These are phyloP conservation scores for Pogoniulus pusillus DNA, from an alignment of 2,797 vertebrate genomes.

Conservation along the genomic window DNA sequence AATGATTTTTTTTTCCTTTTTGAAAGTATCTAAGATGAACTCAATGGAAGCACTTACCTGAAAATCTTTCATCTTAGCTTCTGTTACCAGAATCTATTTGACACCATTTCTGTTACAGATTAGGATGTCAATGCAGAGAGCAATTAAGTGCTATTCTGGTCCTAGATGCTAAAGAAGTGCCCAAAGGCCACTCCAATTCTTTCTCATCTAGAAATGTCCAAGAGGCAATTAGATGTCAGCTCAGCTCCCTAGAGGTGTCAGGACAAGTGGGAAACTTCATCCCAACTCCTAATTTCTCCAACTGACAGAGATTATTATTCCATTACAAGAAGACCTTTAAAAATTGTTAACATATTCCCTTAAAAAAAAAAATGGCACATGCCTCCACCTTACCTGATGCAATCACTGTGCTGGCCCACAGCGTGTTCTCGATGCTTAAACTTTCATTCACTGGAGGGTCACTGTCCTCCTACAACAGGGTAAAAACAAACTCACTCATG, in stretches of 20 bases:
- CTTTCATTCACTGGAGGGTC: conserved; percentile 96
- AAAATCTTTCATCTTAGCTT: conserved; percentile 62
- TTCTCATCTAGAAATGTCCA: conserved; percentile 52
- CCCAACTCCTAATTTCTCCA: conserved; percentile 68
- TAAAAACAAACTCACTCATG: not conserved
- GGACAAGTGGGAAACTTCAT: conserved; percentile 62
- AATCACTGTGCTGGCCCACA: conserved; percentile 97
- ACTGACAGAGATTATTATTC: conserved; percentile 72
- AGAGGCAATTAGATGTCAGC: conserved; percentile 49
- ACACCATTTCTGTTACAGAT: conserved; percentile 72
- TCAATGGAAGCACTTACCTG: conserved; percentile 59
- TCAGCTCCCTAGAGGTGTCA: conserved; percentile 52
- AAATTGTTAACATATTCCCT: conserved; percentile 75
- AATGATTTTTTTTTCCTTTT: not conserved
- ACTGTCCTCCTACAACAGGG: conserved; percentile 87
- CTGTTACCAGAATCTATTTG: conserved; percentile 23
- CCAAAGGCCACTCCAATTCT: conserved; percentile 54
- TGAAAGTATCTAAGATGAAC: not conserved
- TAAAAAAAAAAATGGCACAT: not conserved
- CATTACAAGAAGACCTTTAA: conserved; percentile 66
- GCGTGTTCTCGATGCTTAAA: conserved; percentile 95
- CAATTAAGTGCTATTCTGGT: conserved; percentile 66
- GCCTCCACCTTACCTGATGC: conserved; percentile 88
- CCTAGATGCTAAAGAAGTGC: conserved; percentile 32
- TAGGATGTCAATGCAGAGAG: conserved; percentile 59